These are phyloP conservation scores for Suillia variegata DNA, from an alignment of 2,888 invertebrate species.

Conservation along the genomic window DNA sequence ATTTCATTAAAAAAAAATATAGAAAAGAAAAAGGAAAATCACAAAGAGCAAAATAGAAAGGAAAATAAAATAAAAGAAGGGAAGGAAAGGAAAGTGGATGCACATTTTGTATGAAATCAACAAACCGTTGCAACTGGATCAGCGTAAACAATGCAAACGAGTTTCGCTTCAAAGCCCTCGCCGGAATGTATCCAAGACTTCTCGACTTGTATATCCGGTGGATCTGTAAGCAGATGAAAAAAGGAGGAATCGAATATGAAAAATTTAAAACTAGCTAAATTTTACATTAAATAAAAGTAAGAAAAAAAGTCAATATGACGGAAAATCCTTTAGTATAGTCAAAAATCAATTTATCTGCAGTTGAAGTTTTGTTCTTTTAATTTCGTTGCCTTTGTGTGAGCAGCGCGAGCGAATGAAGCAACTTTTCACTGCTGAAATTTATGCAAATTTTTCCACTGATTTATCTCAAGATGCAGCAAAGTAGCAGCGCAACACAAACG, in stretches of 20 bases:
- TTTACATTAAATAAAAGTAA: background rate
- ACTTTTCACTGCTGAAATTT: constrained; percentile 10
- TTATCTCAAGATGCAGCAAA: too few relatives aligned
- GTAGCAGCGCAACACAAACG: background rate
- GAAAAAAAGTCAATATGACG: background rate
- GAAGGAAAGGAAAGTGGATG: too few relatives aligned
- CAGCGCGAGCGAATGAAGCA: background rate
- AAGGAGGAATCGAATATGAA: constrained; percentile 18
- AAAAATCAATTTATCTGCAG: constrained; percentile 36
- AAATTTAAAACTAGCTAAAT: constrained; percentile 11
- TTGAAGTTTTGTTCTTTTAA: constrained; percentile 8
- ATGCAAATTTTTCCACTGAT: constrained; percentile 20
- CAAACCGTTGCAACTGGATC: constrained; percentile 72
- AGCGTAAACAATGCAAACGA: constrained; percentile 72
- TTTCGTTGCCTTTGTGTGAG: background rate
- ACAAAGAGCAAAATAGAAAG: too few relatives aligned
- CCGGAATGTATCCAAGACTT: constrained; percentile 74
- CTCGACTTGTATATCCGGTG: constrained; percentile 73
- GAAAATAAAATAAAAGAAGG: too few relatives aligned
- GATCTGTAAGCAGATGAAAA: constrained; percentile 63
- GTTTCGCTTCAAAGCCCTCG: constrained; percentile 71
- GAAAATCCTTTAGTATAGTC: constrained; percentile 30
- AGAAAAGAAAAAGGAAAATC: too few relatives aligned
- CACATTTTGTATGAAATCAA: constrained; percentile 21
- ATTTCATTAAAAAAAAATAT: too few relatives aligned